Base-by-base conservation (phyloP, 2,797 vertebrate genomes). In the Argya squamiceps region DNA sequence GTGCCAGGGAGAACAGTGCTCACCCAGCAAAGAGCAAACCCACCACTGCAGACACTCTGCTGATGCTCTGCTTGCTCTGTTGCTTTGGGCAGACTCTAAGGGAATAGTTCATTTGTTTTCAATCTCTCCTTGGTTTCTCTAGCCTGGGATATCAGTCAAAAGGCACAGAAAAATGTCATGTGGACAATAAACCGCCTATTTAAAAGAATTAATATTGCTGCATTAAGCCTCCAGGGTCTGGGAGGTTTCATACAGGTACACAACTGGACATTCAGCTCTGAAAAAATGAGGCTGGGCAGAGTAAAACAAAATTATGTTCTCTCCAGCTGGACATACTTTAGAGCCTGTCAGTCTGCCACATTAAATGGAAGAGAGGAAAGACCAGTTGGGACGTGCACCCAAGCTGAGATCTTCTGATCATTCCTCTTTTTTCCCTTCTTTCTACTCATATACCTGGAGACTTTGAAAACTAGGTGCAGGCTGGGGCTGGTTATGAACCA, bases 201-300 rank as follows among this genome's bases (percentile, higher is more conserved):
- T 49, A 52, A 83, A 92, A 71, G 22, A 32, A 50, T 23, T 8
- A 62, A 53, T 22, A 62, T 26, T 30, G 46, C 60, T 85, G 75
- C 37, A 56, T 37, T 77, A 53, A 80, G 70, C 56, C 77, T 82
- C 15, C 44, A 70, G 52, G 30, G 59, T 24, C 41, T 76, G 20
- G 3, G 52, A 79, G 30, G 55, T 64, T 92, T 90, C 67, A 32
- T 34, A 49, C 23, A 63, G 65, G 67, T 92, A 60, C 68, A 70
- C 3, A 20, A 63, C 49, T 84, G 84, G 85, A 78, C 30, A 47
- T 74, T 74, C 63, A 64, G 56, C 73, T 74, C 67, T 74, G 52
- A 90, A 84, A 84, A 96, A 93, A 87, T 62, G 46, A 94, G 81
- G n/a, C 39, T 89, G 60, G 44, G 64, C 56, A 84, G 41, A 68